These are phyloP conservation scores for Nemoura dubitans DNA, from an alignment of 2,888 invertebrate genomes.

Conservation along the genomic window DNA sequence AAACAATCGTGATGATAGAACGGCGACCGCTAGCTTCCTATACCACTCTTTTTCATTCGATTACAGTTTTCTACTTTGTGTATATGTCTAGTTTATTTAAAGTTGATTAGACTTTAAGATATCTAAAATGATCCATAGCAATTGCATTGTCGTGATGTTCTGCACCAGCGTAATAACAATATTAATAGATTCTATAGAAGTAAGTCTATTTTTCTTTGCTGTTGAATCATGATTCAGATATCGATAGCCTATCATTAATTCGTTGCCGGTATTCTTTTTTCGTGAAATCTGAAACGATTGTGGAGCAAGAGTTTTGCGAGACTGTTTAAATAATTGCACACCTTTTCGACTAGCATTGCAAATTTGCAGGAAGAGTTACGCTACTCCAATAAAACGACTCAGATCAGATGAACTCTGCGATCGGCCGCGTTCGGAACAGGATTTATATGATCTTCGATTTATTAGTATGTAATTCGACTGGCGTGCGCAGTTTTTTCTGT, in stretches of 20 bases:
- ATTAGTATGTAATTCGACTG: not conserved
- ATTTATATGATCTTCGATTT: not conserved
- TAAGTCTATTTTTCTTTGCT: not conserved
- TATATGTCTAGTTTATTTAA: slow-evolving; percentile 1
- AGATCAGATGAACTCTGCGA: not conserved
- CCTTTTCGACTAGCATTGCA: slow-evolving; percentile 20
- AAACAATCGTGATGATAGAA: not conserved
- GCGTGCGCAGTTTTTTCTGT: not conserved
- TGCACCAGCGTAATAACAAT: not conserved
- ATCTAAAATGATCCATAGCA: not conserved
- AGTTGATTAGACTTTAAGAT: not conserved
- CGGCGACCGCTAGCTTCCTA: slow-evolving; percentile 30
- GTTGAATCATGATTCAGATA: not conserved
- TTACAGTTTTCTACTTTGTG: not conserved
- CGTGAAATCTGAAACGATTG: not conserved
- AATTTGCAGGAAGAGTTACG: slow-evolving; percentile 1
- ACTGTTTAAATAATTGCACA: not conserved
- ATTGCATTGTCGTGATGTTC: not conserved
- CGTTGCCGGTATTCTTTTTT: not conserved
- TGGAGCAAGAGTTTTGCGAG: not conserved
- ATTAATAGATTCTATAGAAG: not conserved
- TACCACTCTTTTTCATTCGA: slow-evolving; percentile 9
- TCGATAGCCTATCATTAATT: not conserved
- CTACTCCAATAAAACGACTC: not conserved
- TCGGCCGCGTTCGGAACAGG: not conserved